phyloP scores from a whole-genome alignment of 2,888 invertebrate genomes.

The Agrotis clavis region DNA sequence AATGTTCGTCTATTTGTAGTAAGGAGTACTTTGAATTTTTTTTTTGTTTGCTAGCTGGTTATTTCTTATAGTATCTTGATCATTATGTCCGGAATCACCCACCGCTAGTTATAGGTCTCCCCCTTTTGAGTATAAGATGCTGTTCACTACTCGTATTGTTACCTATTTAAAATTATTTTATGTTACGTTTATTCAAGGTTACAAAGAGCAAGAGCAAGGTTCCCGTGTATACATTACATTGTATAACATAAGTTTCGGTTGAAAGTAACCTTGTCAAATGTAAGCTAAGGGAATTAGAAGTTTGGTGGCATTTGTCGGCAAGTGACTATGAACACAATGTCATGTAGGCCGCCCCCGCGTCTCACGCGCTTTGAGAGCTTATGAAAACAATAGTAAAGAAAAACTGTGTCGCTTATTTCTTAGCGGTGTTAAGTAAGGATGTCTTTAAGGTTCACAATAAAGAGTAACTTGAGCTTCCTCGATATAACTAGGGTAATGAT shows the following conservation, averaged over 20 bases:
- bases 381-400: slow-evolving; percentile 2
- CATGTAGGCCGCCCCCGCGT: slow-evolving; percentile 10
- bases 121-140: too few relatives aligned
- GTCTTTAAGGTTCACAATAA: too few relatives aligned
- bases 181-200: not conserved
- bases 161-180: not conserved
- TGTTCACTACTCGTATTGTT: too few relatives aligned
- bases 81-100: too few relatives aligned
- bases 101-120: too few relatives aligned
- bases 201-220: not conserved
- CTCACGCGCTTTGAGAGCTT: slow-evolving; percentile 11
- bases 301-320: slow-evolving; percentile 31
- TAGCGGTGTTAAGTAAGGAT: too few relatives aligned
- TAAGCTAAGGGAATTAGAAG: slow-evolving; percentile 35
- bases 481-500: too few relatives aligned
- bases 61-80: too few relatives aligned
- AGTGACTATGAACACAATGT: slow-evolving; percentile 35
- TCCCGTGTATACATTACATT: not conserved
- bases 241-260: slow-evolving; percentile 22
- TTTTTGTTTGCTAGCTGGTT: too few relatives aligned
- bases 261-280: slow-evolving; percentile 33
- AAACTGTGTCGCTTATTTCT: not conserved
- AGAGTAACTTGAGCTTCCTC: too few relatives aligned
- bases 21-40: too few relatives aligned
- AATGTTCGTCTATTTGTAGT: too few relatives aligned